These are phyloP conservation scores for Tetranychus truncatus DNA, from an alignment of 2,888 invertebrate species.

Conservation along the genomic window DNA sequence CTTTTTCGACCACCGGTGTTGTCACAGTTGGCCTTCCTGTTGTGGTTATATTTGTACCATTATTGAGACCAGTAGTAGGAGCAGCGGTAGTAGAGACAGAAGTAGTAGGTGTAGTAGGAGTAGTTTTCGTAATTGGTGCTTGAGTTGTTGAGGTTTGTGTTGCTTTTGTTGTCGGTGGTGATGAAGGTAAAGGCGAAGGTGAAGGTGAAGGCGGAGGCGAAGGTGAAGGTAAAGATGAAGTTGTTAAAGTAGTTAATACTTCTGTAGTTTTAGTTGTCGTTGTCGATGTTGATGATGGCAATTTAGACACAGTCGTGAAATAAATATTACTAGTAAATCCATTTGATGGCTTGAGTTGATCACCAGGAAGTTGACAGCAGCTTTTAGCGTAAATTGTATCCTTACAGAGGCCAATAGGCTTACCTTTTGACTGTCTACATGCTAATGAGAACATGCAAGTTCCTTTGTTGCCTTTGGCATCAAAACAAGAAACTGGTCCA, in stretches of 20 bases:
- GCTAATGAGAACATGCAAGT: slow-evolving; percentile 86
- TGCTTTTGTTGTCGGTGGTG: background rate
- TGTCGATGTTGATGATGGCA: background rate
- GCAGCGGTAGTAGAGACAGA: too few relatives aligned
- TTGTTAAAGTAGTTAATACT: background rate
- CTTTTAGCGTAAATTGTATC: slow-evolving; percentile 84
- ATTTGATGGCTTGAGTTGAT: background rate
- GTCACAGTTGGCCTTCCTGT: too few relatives aligned
- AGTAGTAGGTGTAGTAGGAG: too few relatives aligned
- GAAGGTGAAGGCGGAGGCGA: background rate
- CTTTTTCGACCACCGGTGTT: too few relatives aligned
- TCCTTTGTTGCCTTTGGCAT: slow-evolving; percentile 39
- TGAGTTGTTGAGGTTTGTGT: too few relatives aligned
- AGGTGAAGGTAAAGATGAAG: background rate
- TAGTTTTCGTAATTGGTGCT: too few relatives aligned
- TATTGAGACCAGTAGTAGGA: too few relatives aligned
- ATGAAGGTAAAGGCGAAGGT: background rate
- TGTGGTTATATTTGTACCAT: too few relatives aligned
- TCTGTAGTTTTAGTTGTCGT: background rate
- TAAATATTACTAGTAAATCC: slow-evolving; percentile 4
- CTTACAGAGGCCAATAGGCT: slow-evolving; percentile 75
- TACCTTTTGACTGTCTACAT: slow-evolving; percentile 71
- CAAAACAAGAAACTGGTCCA: slow-evolving; percentile 7
- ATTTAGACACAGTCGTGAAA: background rate
- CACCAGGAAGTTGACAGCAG: slow-evolving; percentile 46